Base-by-base conservation (phyloP, 2,113 vertebrate genomes). In the Nettapus auritus region DNA sequence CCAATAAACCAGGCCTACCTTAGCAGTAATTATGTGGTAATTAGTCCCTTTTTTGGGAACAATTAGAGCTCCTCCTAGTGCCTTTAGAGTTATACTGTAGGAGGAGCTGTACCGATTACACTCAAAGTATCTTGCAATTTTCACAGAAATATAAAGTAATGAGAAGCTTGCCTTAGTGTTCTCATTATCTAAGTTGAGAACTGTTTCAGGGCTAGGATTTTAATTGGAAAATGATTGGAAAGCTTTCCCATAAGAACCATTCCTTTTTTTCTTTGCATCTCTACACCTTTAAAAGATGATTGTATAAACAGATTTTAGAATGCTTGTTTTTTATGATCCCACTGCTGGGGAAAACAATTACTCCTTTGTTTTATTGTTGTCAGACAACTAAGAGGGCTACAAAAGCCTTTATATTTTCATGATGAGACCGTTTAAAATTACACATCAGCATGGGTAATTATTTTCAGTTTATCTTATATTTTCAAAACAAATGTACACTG, bases 101-200 rank as follows among this genome's bases (percentile, higher is more conserved):
- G 48, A 92, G 77, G 42, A 94, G 13, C 53, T 93, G n/a, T 68
- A 70, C 53, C 74, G 78, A 48, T 94, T 90, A 84, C 0, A 1
- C 56, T 84, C 86, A 76, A 94, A 96, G 82, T 93, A 94, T 25
- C 90, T 90, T 86, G 80, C 66, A 64, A 42, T 93, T 90, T 95
- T 94, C 69, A 68, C 60, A 92, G 77, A 94, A 93, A 93, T 92
- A 94, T 93, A 86, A 94, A 88, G 73, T 94, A 96, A 93, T 93
- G 92, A 95, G 93, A 77, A 78, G 38, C 53, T 93, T 94, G 67
- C 52, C 36, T 75, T 90, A 60, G 74, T 90, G 81, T 90, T 93
- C 90, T 89, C 81, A 87, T 93, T 95, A 90, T 59, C 52, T 63
- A 64, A 75, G 69, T 83, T 92, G 64, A 84, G 69, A 86, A 79